A percentile compares a stretch with the other conserved stretches of the same genome.
phyloP scores from a whole-genome alignment of 2,113 vertebrate genomes.

The Paraplagusia blochii region DNA sequence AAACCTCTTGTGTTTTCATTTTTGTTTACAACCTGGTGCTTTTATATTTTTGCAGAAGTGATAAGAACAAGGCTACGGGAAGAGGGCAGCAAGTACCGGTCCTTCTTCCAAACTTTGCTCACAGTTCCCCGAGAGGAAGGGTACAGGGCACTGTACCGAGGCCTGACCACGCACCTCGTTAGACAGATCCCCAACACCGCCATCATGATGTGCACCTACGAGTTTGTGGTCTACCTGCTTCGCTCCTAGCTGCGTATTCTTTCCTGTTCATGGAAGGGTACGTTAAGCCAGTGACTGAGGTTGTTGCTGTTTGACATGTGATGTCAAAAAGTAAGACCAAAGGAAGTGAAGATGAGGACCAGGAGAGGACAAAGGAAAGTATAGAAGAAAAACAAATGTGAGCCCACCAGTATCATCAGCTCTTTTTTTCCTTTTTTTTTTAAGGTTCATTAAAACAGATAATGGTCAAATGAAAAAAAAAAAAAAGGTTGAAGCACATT shows the following conservation, averaged over 20 bases:
- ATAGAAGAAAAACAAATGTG: slow-evolving; percentile 2
- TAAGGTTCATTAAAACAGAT: slow-evolving; percentile 3
- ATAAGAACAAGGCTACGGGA: slow-evolving; percentile 97
- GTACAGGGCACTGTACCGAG: slow-evolving; percentile 91
- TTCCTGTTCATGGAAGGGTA: slow-evolving; percentile 12
- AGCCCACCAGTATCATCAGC: slow-evolving; percentile 33
- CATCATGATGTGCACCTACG: slow-evolving; percentile 99
- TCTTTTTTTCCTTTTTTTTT: slow-evolving; percentile 19
- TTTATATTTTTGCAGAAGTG: slow-evolving; percentile 81
- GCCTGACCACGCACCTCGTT: slow-evolving; percentile 92
- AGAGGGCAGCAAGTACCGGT: slow-evolving; percentile 96
- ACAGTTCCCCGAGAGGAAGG: slow-evolving; percentile 92
- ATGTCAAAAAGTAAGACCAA: slow-evolving; percentile 73
- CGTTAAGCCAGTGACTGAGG: slow-evolving; percentile 15
- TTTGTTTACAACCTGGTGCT: slow-evolving; percentile 1
- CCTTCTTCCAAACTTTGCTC: slow-evolving; percentile 92
- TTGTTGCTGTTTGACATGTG: slow-evolving; percentile 13
- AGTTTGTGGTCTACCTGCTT: slow-evolving; percentile 94
- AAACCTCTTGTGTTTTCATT: no score
- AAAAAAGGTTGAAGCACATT: slow-evolving; percentile 15
- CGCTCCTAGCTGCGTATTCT: slow-evolving; percentile 45
- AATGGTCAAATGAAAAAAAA: slow-evolving; percentile 9
- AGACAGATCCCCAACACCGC: slow-evolving; percentile 98
- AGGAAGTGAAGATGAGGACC: slow-evolving; percentile 58
- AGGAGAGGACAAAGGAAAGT: slow-evolving; percentile 21